Percentiles rank a stretch among this genome's conserved stretches.
These are phyloP conservation scores for Chrysomela aeneicollis DNA, from an alignment of 2,888 invertebrate genomes.

Conservation along the genomic window DNA sequence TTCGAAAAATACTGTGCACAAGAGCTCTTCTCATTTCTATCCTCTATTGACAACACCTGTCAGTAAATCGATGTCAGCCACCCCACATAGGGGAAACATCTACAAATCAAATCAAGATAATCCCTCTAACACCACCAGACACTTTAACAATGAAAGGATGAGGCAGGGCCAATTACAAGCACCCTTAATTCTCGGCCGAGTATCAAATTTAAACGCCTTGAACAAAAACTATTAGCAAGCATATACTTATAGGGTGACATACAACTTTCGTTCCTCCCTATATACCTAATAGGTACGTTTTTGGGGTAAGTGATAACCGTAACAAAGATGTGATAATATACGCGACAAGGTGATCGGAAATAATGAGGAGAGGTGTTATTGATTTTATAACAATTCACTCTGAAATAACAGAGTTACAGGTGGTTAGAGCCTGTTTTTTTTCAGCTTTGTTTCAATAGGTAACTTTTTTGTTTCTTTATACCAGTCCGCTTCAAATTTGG, in stretches of 20 bases:
- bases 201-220: background rate
- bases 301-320: too few relatives aligned
- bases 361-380: too few relatives aligned
- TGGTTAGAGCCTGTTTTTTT: too few relatives aligned
- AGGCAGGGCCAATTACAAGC: slow-evolving; percentile 52
- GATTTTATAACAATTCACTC: too few relatives aligned
- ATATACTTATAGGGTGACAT: background rate
- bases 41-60: slow-evolving; percentile 35
- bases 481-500: too few relatives aligned
- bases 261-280: too few relatives aligned
- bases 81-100: slow-evolving; percentile 22
- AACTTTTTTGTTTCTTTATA: too few relatives aligned
- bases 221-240: background rate
- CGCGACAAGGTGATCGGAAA: too few relatives aligned
- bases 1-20: background rate
- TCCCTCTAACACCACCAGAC: slow-evolving; percentile 56
- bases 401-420: too few relatives aligned
- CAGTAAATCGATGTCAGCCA: slow-evolving; percentile 24
- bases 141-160: slow-evolving; percentile 53
- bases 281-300: too few relatives aligned
- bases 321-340: background rate
- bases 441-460: too few relatives aligned
- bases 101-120: slow-evolving; percentile 57
- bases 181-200: slow-evolving; percentile 41
- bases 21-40: background rate